Percentiles rank a stretch among this genome's conserved stretches.
Evolutionary conservation across 1,140 invertebrate genomes (phyloP).

Genomic region (Tyrophagus putrescentiae): DNA sequence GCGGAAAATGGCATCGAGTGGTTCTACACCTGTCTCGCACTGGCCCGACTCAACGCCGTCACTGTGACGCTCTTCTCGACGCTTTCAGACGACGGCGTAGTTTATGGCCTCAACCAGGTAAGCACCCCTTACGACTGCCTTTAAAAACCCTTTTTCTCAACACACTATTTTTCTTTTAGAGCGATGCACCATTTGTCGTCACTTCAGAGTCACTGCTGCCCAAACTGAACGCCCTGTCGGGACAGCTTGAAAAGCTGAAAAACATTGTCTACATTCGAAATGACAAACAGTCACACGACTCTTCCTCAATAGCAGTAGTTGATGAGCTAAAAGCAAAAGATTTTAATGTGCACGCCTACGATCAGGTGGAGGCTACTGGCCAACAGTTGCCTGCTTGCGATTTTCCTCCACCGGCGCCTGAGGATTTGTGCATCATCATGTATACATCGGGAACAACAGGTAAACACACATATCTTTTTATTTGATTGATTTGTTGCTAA

Average conservation of each 20-base stretch:
- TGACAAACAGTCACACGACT: neutral
- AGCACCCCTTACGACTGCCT: no score
- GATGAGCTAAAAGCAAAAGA: neutral
- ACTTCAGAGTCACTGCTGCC: slow-evolving; percentile 29
- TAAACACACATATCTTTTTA: no score
- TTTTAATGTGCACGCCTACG: neutral
- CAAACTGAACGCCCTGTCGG: slow-evolving; percentile 39
- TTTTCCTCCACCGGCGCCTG: no score
- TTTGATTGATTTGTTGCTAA: no score
- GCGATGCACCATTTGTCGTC: slow-evolving; percentile 51
- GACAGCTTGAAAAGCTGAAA: neutral
- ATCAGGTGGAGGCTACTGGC: no score
- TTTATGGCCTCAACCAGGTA: slow-evolving; percentile 80
- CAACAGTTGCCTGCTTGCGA: no score
- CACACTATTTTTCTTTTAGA: no score
- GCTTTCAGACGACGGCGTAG: slow-evolving; percentile 63
- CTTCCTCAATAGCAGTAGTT: slow-evolving; percentile 21
- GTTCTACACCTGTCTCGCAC: slow-evolving; percentile 36
- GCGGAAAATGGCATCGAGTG: slow-evolving; percentile 39
- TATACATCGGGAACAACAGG: slow-evolving; percentile 31
- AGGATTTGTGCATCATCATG: slow-evolving; percentile 49
- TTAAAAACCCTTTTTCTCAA: no score
- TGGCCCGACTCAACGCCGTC: slow-evolving; percentile 35
- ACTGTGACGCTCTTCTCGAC: slow-evolving; percentile 15
- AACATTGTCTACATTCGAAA: slow-evolving; percentile 16